phyloP scores from a whole-genome alignment of 1,140 invertebrate genomes.

The Saccostrea echinata region DNA sequence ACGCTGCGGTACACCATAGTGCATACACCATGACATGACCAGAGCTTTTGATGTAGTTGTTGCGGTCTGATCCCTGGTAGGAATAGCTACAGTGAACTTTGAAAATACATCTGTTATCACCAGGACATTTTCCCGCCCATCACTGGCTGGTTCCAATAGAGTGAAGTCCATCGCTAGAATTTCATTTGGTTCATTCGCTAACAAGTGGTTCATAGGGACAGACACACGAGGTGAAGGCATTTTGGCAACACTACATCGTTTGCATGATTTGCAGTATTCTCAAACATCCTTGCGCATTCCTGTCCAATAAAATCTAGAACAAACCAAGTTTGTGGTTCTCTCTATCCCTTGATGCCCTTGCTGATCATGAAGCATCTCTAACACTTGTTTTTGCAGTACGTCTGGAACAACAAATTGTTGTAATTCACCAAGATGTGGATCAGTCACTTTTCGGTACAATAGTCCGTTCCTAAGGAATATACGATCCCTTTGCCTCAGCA shows the following conservation, averaged over 20 bases:
- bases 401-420: conserved; percentile 35
- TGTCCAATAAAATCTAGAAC: conserved; percentile 50
- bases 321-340: neutral
- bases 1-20: conserved; percentile 37
- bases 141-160: conserved; percentile 44
- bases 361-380: conserved; percentile 49
- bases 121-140: conserved; percentile 59
- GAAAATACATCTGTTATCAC: conserved; percentile 49
- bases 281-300: conserved; percentile 46
- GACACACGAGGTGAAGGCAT: conserved; percentile 26
- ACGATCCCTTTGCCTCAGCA: conserved; percentile 16
- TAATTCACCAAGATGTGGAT: conserved; percentile 36
- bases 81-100: conserved; percentile 25
- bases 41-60: conserved; percentile 42
- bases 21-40: conserved; percentile 37
- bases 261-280: conserved; percentile 34
- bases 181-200: conserved; percentile 51
- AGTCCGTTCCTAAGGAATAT: neutral
- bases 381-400: neutral
- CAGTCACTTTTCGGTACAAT: conserved; percentile 18
- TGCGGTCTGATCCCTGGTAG: conserved; percentile 52
- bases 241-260: conserved; percentile 14
- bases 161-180: conserved; percentile 56
- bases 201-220: conserved; percentile 40
- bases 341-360: conserved; percentile 47